These are phyloP conservation scores for Phrynocephalus versicolor DNA, from an alignment of 2,113 vertebrate species.

Conservation along the genomic window DNA sequence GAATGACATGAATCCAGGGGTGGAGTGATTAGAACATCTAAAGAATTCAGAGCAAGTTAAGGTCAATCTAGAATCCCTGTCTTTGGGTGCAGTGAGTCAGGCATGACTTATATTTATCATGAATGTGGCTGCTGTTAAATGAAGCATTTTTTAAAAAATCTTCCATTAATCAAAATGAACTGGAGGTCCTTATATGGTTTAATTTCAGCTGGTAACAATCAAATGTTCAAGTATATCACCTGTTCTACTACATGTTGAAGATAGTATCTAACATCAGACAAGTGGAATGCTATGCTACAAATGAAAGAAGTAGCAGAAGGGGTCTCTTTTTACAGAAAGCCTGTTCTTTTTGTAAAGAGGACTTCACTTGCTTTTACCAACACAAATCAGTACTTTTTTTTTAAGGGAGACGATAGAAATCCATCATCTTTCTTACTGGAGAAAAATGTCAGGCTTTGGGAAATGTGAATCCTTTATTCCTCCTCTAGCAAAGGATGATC, in stretches of 20 bases:
- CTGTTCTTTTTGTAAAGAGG: conserved; percentile 37
- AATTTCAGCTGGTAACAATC: conserved; percentile 46
- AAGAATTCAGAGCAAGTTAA: no score
- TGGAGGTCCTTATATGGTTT: neutral
- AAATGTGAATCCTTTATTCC: conserved; percentile 25
- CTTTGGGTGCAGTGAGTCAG: neutral
- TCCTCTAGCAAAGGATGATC: neutral
- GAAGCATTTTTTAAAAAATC: no score
- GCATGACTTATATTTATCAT: neutral
- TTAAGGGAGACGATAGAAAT: neutral
- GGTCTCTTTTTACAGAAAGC: conserved; percentile 13
- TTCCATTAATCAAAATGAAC: neutral
- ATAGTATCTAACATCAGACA: conserved; percentile 23
- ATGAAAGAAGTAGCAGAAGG: conserved; percentile 25
- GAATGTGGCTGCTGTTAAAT: neutral
- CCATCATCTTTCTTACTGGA: conserved; percentile 10
- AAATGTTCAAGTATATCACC: conserved; percentile 29
- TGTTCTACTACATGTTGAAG: conserved; percentile 20
- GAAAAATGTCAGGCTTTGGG: neutral
- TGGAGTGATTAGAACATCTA: no score
- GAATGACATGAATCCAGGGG: no score
- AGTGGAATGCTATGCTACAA: conserved; percentile 39
- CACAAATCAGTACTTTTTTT: neutral
- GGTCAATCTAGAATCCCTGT: no score
- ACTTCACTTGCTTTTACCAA: conserved; percentile 18